A percentile compares a stretch with the other conserved stretches of the same genome.
Conservation (phyloP, 2,113 vertebrate genomes). For the Pedionomus torquatus region DNA sequence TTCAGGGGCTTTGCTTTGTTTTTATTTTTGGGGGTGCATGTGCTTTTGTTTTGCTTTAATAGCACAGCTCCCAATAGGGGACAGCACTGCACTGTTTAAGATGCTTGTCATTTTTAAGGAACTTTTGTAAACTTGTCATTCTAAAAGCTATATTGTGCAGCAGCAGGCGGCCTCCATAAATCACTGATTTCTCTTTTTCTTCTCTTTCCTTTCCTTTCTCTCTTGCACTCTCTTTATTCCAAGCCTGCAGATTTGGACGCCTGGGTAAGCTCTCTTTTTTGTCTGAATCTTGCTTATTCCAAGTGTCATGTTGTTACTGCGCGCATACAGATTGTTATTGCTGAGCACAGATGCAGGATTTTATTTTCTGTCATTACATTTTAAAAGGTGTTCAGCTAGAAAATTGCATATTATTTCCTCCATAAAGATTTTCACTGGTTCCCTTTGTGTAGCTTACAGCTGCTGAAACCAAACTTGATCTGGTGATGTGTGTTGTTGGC, state of each 20-base stretch:
- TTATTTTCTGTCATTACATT: slow-evolving; percentile 84
- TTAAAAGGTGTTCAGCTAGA: slow-evolving; percentile 92
- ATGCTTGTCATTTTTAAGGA: slow-evolving; percentile 23
- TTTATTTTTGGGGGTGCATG: background rate
- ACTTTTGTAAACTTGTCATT: slow-evolving; percentile 25
- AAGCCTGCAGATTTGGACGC: slow-evolving; percentile 85
- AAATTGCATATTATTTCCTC: slow-evolving; percentile 91
- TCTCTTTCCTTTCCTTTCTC: slow-evolving; percentile 38
- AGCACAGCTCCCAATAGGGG: background rate
- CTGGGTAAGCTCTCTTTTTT: slow-evolving; percentile 80
- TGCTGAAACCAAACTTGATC: slow-evolving; percentile 57
- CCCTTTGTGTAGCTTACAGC: slow-evolving; percentile 70
- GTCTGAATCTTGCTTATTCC: slow-evolving; percentile 78
- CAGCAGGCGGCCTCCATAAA: slow-evolving; percentile 57
- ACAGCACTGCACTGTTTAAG: slow-evolving; percentile 19
- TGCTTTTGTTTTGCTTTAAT: background rate
- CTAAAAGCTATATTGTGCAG: slow-evolving; percentile 43
- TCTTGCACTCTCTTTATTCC: slow-evolving; percentile 39
- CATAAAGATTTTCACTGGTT: slow-evolving; percentile 67
- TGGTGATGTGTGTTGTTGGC: slow-evolving; percentile 26
- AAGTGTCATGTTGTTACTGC: slow-evolving; percentile 87
- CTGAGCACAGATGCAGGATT: slow-evolving; percentile 67
- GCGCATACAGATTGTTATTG: slow-evolving; percentile 53
- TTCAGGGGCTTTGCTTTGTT: background rate
- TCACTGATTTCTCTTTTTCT: slow-evolving; percentile 48